Base-by-base conservation (phyloP, 2,797 vertebrate genomes). In the Tauraco hartlaubi region DNA sequence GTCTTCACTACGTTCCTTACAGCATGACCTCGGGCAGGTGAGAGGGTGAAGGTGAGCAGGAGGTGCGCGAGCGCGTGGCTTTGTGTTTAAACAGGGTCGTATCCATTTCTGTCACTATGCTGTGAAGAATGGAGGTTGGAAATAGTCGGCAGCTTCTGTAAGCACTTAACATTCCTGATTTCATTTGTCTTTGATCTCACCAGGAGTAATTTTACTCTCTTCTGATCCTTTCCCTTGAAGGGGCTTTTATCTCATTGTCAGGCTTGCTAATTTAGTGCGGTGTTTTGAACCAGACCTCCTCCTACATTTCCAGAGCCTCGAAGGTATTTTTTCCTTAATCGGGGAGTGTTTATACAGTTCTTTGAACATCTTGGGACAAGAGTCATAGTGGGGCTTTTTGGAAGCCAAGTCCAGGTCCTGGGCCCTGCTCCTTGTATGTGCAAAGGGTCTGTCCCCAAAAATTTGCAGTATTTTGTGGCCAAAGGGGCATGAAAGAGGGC, bases 211-310 rank as follows among this genome's bases (percentile, higher is more conserved):
- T 97, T 91, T 94, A 85, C 87, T 92, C 91, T 86, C 62, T 90
- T 96, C 91, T 96, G 79, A 96, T 96, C 85, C 89, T 69, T 94
- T 95, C 48, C 79, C 95, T 95, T 92, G 91, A 94, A 94, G 77
- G 35, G 51, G 73, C 95, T 97, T 96, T 97, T 96, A 96, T 96
- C 96, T 96, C 68, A 59, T 95, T 97, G 95, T 96, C 95, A 96
- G 88, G 19, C 80, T 93, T 84, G 92, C 85, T 96, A 95, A 96
- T 96, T 96, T 96, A 94, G 79, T 75, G 75, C 0, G 0, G 68
- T 95, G 85, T 94, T 96, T 96, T 90, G 94, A 95, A 94, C 91
- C 78, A 96, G 88, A 91, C 86, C 84, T 93, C 84, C 89, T 92
- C 72, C 82, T 92, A 59, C 0, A 0, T 90, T 91, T 90, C 44